A percentile compares a stretch with the other conserved stretches of the same genome.
Evolutionary conservation across 2,888 invertebrate genomes (phyloP).

Genomic region (Caenorhabditis panamensis): DNA sequence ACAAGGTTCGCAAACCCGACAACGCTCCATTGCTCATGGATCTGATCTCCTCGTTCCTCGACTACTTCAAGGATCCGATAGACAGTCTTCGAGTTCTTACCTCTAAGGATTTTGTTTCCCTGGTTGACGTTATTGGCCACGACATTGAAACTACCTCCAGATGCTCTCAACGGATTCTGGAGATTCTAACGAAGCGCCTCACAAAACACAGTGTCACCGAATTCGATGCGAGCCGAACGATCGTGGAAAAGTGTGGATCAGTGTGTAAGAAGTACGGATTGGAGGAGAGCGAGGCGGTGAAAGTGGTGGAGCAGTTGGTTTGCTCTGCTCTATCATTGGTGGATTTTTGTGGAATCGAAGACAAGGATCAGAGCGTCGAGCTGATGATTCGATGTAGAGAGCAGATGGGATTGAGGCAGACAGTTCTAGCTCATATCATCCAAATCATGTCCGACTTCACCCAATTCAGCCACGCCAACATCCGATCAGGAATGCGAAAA

Average conservation of each 20-base stretch:
- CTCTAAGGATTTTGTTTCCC: constrained; percentile 11
- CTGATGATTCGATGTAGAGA: constrained; percentile 39
- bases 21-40: constrained; percentile 18
- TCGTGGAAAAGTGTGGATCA: constrained; percentile 41
- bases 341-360: constrained; percentile 19
- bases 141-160: constrained; percentile 33
- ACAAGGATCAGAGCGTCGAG: constrained; percentile 23
- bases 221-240: constrained; percentile 12
- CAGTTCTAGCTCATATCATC: constrained; percentile 31
- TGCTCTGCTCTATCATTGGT: constrained; percentile 35
- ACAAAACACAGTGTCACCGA: neutral
- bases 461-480: constrained; percentile 2
- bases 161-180: constrained; percentile 31
- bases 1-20: constrained; percentile 23
- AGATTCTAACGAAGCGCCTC: constrained; percentile 31
- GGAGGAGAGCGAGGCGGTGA: constrained; percentile 32
- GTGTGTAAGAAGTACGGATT: constrained; percentile 37
- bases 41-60: constrained; percentile 39
- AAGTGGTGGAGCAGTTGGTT: constrained; percentile 26
- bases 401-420: constrained; percentile 55
- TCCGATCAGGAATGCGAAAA: constrained; percentile 32
- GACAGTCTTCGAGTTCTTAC: constrained; percentile 10
- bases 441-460: constrained; percentile 26
- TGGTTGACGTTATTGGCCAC: constrained; percentile 39
- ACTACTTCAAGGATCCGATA: neutral